Evolutionary conservation across 2,797 vertebrate genomes (phyloP).

Genomic region (Gymnocypris eckloni): DNA sequence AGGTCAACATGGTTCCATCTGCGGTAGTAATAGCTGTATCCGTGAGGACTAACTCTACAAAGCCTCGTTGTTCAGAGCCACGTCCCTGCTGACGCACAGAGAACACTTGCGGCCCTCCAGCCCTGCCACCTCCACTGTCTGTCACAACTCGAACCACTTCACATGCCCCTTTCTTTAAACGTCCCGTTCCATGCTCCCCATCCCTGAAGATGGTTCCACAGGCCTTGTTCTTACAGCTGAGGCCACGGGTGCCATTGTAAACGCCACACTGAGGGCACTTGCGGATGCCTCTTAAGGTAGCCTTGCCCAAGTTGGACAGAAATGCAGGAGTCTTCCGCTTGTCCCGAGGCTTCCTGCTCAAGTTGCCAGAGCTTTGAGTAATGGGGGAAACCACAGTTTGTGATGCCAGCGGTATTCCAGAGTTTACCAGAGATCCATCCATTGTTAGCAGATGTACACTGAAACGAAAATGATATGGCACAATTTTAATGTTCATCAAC

Average conservation of each 20-base stretch:
- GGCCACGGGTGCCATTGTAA: conserved; percentile 91
- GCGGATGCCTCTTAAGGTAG: conserved; percentile 89
- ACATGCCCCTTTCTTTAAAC: conserved; percentile 70
- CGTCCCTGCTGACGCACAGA: conserved; percentile 86
- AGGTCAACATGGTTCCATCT: conserved; percentile 83
- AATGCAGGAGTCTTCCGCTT: conserved; percentile 82
- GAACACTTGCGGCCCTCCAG: conserved; percentile 79
- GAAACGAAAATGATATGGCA: not conserved
- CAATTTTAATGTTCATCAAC: not conserved
- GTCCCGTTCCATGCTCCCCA: conserved; percentile 60
- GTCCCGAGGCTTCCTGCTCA: conserved; percentile 66
- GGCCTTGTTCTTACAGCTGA: conserved; percentile 95
- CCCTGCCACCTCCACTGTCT: conserved; percentile 71
- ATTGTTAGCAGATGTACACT: conserved; percentile 30
- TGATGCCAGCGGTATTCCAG: conserved; percentile 60
- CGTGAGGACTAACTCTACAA: conserved; percentile 87
- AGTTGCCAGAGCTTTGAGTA: conserved; percentile 36
- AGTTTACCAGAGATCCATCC: conserved; percentile 63
- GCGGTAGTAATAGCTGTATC: conserved; percentile 85
- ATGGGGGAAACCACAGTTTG: conserved; percentile 39
- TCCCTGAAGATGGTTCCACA: conserved; percentile 88
- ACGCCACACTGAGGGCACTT: conserved; percentile 91
- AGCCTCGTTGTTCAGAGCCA: conserved; percentile 81
- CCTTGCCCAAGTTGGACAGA: conserved; percentile 90
- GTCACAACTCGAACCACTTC: conserved; percentile 85